A percentile compares a stretch with the other conserved stretches of the same genome.
Conservation (phyloP, 2,113 vertebrate genomes). For the Stegostoma tigrinum region DNA sequence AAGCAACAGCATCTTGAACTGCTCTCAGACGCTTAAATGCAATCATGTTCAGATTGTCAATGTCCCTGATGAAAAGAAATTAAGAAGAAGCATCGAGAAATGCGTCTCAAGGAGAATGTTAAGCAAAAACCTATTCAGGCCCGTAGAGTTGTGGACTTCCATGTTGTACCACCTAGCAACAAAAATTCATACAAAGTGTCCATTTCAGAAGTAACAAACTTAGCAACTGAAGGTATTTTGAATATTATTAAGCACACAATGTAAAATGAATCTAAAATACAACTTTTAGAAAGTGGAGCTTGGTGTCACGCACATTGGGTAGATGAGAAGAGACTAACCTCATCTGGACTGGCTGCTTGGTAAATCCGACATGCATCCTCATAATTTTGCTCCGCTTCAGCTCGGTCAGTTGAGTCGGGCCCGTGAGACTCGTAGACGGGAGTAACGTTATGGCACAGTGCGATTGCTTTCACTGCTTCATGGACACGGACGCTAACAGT, state of each 20-base stretch:
- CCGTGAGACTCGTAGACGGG: slow-evolving; percentile 89
- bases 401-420: slow-evolving; percentile 74
- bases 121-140: neutral
- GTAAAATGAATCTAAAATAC: neutral
- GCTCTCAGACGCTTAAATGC: neutral
- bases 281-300: neutral
- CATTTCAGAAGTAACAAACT: neutral
- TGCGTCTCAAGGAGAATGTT: neutral
- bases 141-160: neutral
- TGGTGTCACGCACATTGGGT: neutral
- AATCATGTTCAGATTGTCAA: neutral
- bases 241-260: neutral
- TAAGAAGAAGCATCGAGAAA: neutral
- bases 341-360: slow-evolving; percentile 92
- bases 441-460: slow-evolving; percentile 90
- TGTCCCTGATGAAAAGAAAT: neutral
- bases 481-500: slow-evolving; percentile 91
- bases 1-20: neutral
- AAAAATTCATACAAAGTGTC: neutral
- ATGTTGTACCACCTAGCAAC: neutral
- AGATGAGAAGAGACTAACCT: slow-evolving; percentile 60
- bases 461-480: slow-evolving; percentile 90
- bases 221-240: neutral
- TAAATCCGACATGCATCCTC: slow-evolving; percentile 92
- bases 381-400: slow-evolving; percentile 88